phyloP scores from a whole-genome alignment of 2,888 invertebrate genomes.

The Ethmia dodecea region DNA sequence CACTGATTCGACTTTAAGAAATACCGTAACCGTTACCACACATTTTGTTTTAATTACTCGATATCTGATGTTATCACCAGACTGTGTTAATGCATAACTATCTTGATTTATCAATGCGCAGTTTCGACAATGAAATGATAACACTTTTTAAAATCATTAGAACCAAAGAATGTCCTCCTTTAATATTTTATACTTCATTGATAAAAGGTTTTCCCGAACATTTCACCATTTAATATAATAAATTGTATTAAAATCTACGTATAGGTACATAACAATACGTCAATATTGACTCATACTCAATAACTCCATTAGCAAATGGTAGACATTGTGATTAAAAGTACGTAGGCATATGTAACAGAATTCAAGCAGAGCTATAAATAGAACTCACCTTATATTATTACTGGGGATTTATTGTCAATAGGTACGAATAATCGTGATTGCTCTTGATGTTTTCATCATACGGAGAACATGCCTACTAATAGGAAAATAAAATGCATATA shows the following conservation, averaged over 20 bases:
- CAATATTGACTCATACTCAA: slow-evolving; percentile 24
- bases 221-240: background rate
- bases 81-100: too few relatives aligned
- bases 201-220: too few relatives aligned
- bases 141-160: too few relatives aligned
- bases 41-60: too few relatives aligned
- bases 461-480: slow-evolving; percentile 2
- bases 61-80: too few relatives aligned
- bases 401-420: slow-evolving; percentile 16
- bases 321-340: slow-evolving; percentile 13
- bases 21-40: too few relatives aligned
- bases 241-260: slow-evolving; percentile 11
- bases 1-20: too few relatives aligned
- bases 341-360: slow-evolving; percentile 1
- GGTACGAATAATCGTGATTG: background rate
- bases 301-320: slow-evolving; percentile 30
- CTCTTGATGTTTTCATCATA: background rate
- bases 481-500: slow-evolving; percentile 6
- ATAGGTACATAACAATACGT: slow-evolving; percentile 23
- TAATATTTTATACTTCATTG: too few relatives aligned
- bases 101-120: too few relatives aligned
- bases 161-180: too few relatives aligned
- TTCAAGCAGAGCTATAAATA: slow-evolving; percentile 12
- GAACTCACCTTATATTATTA: slow-evolving; percentile 36
- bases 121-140: too few relatives aligned